Conservation (phyloP, 2,113 vertebrate species). For the Paedocypris sp. region DNA sequence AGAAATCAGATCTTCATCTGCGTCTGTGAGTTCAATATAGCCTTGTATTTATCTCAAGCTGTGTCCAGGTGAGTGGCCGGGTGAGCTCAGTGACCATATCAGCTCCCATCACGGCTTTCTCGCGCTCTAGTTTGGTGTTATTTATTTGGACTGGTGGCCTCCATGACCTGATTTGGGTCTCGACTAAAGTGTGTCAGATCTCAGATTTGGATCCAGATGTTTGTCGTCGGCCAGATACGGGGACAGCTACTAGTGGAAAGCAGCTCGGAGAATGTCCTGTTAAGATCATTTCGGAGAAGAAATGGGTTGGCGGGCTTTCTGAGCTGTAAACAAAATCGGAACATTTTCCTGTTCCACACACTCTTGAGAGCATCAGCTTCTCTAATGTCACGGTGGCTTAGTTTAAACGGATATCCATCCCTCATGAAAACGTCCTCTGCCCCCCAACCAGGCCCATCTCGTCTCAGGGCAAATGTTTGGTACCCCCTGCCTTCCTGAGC, state of each 20-base stretch:
- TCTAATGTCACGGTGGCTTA: conserved; percentile 22
- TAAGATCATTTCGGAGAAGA: background rate
- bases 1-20: conserved; percentile 17
- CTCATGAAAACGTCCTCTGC: background rate
- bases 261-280: background rate
- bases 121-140: background rate
- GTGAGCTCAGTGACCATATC: background rate
- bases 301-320: too few relatives aligned
- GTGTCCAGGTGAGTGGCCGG: background rate
- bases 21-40: background rate
- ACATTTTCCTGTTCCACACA: background rate
- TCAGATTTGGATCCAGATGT: conserved; percentile 22
- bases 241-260: background rate
- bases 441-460: background rate
- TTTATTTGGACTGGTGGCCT: conserved; percentile 3
- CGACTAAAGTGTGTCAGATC: conserved; percentile 11
- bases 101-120: background rate
- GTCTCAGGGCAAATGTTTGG: conserved; percentile 13
- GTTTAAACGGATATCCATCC: conserved; percentile 22
- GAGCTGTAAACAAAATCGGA: background rate
- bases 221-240: conserved; percentile 4
- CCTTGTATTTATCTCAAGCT: background rate
- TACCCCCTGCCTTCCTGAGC: background rate
- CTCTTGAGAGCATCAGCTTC: background rate
- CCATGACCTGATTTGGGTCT: conserved; percentile 3